These are phyloP conservation scores for Galerucella pusilla DNA, from an alignment of 2,888 invertebrate species.

Conservation along the genomic window DNA sequence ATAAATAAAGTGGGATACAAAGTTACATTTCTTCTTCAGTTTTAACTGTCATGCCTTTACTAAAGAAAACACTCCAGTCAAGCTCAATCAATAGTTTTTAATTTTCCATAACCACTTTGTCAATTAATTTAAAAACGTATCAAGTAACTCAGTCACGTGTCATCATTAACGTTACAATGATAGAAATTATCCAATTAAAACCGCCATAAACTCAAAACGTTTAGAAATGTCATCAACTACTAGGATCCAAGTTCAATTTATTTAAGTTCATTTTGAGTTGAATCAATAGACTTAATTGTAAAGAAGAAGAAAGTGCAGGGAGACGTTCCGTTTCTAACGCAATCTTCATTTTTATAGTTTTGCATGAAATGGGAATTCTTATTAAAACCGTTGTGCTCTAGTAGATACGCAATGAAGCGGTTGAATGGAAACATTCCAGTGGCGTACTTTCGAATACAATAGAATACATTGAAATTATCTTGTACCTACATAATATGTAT, in stretches of 20 bases:
- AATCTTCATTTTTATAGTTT: constrained; percentile 28
- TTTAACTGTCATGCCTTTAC: too few relatives aligned
- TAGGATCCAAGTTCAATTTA: not conserved
- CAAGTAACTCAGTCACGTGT: not conserved
- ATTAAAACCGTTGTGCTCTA: constrained; percentile 25
- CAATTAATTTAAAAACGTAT: not conserved
- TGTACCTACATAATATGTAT: too few relatives aligned
- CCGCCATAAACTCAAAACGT: not conserved
- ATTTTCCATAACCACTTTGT: not conserved
- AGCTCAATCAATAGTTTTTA: too few relatives aligned
- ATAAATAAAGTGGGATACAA: too few relatives aligned
- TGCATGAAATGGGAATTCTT: constrained; percentile 28
- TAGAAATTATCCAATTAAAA: not conserved
- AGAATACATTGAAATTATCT: not conserved
- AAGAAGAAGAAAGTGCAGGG: not conserved
- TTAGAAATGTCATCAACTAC: not conserved
- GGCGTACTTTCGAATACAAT: not conserved
- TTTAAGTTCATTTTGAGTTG: not conserved
- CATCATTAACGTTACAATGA: not conserved
- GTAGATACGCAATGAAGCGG: constrained; percentile 19
- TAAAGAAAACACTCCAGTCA: too few relatives aligned
- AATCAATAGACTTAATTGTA: constrained; percentile 2
- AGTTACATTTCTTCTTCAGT: too few relatives aligned
- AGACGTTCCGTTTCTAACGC: constrained; percentile 12
- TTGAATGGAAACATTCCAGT: constrained; percentile 10